Base-by-base conservation (phyloP, 2,113 vertebrate species). In the Leptodactylus fuscus region DNA sequence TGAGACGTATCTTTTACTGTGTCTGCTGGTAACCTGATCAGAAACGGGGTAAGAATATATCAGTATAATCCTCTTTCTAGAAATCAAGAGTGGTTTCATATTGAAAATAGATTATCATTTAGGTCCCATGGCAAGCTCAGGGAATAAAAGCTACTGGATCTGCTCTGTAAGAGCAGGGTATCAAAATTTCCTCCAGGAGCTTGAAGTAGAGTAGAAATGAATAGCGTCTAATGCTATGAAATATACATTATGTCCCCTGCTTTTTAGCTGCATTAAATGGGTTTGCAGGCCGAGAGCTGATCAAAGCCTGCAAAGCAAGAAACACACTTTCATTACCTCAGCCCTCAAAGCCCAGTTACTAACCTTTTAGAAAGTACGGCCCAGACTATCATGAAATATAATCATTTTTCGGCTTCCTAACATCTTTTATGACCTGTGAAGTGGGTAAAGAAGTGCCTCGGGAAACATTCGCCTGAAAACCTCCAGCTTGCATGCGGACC, bases 331-430 rank as follows among this genome's bases (percentile, higher is more conserved):
- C 70, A 87, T 78, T 87, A 38, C 79, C 71, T 80, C 81, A 77
- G 81, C 76, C 81, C 81, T 87, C 74, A 85, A 79, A 49, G 55
- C 77, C 78, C 55, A 81, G 55, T 81, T 73, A 60, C 71, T 81
- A 81, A 49, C 24, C 16, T 76, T 73, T 83, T 58, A 70, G 51
- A 80, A 86, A 81, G 84, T 86, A 73, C 62, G 81, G 67, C 77
- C 84, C 65, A 85, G 83, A 78, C 83, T 81, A 80, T 86, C 84
- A 86, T 84, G 49, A 87, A 87, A 88, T 75, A 27, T 5, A 82
- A 67, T 46, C 73, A 75, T 41, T 65, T 70, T 88, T 62, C 69
- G 81, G 71, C 84, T 83, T 89, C 51, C 29, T 78, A 85, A 38
- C 85, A 18, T 83, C 48, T 74, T 87, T 80, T 89, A 85, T 79